Evolutionary conservation across 2,113 vertebrate genomes (phyloP), one percentile per base, ranked within the genome.

Genomic region (Notiomystis cincta): DNA sequence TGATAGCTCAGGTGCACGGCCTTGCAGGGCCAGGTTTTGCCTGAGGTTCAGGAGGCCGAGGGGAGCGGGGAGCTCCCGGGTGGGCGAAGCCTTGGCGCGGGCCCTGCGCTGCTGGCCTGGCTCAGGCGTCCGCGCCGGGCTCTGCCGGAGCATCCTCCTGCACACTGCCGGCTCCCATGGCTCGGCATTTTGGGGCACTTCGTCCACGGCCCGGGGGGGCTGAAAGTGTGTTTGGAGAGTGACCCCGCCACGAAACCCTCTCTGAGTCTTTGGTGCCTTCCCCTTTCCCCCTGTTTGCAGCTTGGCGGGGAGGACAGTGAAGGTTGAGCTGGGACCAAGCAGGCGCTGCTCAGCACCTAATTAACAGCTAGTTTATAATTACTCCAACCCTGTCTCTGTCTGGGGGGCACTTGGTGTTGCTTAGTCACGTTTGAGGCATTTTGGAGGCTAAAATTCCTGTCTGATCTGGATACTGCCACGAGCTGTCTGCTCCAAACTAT

Each of bases 21-120:
- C 58, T 86, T 42, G 33, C 51, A 73, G 79, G 85, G 92, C 79
- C 95, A 69, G 88, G 58, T 61, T 95, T 82, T 83, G 82, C 75
- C 38, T 61, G n/a, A n/a, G n/a, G n/a, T n/a, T n/a, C n/a, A n/a
- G n/a, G n/a, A n/a, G n/a, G n/a, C n/a, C n/a, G n/a, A n/a, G n/a
- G n/a, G n/a, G n/a, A n/a, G n/a, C n/a, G n/a, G n/a, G n/a, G n/a
- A n/a, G n/a, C n/a, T n/a, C n/a, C n/a, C n/a, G n/a, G n/a, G n/a
- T n/a, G n/a, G n/a, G n/a, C n/a, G n/a, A n/a, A n/a, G n/a, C n/a
- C n/a, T n/a, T n/a, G n/a, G n/a, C n/a, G n/a, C n/a, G n/a, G n/a
- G n/a, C n/a, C n/a, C n/a, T 93, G 87, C 7, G 1, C 69, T 35
- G 44, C 82, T 88, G 88, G 72, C 79, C 90, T 73, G 90, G 82